These are phyloP conservation scores for Corvus hawaiiensis DNA, from an alignment of 2,113 vertebrate genomes.

Conservation along the genomic window DNA sequence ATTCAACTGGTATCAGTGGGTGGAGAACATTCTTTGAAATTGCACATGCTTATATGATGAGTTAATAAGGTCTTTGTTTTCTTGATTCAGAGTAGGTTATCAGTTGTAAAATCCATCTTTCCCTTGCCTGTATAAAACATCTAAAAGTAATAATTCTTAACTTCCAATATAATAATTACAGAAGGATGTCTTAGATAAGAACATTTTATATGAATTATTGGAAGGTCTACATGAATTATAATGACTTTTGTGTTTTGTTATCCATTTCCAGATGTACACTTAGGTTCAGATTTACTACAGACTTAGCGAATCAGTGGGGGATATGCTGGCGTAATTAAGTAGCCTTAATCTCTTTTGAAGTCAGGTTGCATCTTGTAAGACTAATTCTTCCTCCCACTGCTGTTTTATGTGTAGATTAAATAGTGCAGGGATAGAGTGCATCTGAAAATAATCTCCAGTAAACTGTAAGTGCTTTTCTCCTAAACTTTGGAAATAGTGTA, in stretches of 20 bases:
- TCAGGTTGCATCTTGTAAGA: not conserved
- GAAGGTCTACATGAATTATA: not conserved
- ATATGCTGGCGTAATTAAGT: not conserved
- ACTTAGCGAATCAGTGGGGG: not conserved
- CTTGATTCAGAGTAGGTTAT: not conserved
- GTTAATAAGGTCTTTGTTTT: not conserved
- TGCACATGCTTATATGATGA: not conserved
- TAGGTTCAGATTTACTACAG: not conserved
- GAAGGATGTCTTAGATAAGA: not conserved
- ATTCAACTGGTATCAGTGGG: not conserved
- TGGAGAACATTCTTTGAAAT: not conserved
- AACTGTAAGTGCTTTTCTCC: not conserved
- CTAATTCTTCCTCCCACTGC: not conserved
- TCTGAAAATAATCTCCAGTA: not conserved
- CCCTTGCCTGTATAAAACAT: not conserved
- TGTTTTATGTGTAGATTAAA: not conserved
- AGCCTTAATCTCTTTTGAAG: conserved; percentile 1
- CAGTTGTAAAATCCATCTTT: not conserved
- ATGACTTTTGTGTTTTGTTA: not conserved
- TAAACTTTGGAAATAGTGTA: not conserved
- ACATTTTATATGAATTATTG: not conserved
- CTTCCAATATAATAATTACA: not conserved
- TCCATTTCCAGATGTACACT: not conserved
- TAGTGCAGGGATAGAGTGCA: not conserved
- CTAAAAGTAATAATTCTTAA: not conserved